Conservation (phyloP, 2,888 invertebrate genomes). For the Drosophila neoperkinsi region DNA sequence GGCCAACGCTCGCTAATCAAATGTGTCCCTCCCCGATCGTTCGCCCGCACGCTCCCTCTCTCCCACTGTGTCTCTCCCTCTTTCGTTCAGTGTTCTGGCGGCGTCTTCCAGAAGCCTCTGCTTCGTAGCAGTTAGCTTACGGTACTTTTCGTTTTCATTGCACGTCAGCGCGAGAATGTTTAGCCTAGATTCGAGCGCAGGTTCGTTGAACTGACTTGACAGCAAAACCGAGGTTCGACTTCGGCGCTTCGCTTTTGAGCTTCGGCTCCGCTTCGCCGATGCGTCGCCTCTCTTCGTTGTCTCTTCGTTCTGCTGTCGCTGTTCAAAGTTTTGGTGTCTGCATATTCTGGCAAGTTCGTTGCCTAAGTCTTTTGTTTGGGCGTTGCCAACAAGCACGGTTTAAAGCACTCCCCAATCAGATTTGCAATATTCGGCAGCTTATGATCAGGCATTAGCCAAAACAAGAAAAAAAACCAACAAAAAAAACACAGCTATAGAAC, state of each 20-base stretch:
- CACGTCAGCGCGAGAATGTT: slow-evolving; percentile 85
- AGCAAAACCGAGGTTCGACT: slow-evolving; percentile 29
- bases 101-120: slow-evolving; percentile 60
- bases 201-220: slow-evolving; percentile 84
- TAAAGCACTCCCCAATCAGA: slow-evolving; percentile 28
- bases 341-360: slow-evolving; percentile 70
- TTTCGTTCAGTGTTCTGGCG: slow-evolving; percentile 52
- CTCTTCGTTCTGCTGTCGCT: slow-evolving; percentile 24
- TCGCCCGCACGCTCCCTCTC: background rate
- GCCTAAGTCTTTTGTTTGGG: slow-evolving; percentile 73
- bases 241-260: slow-evolving; percentile 10
- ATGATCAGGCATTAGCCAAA: slow-evolving; percentile 31
- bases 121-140: slow-evolving; percentile 85
- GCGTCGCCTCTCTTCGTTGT: slow-evolving; percentile 5
- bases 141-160: slow-evolving; percentile 86
- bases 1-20: slow-evolving; percentile 71
- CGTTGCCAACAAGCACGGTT: slow-evolving; percentile 40
- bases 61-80: background rate
- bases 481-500: slow-evolving; percentile 1
- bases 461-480: background rate
- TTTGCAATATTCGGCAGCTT: slow-evolving; percentile 47
- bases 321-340: slow-evolving; percentile 31
- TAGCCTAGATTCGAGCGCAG: slow-evolving; percentile 85
- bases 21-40: slow-evolving; percentile 40
- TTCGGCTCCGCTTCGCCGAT: slow-evolving; percentile 13